Conservation (phyloP, 2,888 invertebrate species). For the Dioctria linearis region DNA sequence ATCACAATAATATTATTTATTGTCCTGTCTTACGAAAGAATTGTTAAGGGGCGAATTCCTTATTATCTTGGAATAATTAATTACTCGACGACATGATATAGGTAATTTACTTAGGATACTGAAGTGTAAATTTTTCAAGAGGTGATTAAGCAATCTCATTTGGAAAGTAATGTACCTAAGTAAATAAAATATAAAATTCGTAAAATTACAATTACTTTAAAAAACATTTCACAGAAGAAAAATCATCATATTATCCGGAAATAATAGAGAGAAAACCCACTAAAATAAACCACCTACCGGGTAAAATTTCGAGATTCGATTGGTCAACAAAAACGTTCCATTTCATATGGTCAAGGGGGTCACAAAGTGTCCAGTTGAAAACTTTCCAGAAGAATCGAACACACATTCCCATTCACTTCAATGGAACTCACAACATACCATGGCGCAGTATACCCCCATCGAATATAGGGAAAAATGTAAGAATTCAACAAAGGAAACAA, state of each 20-base stretch:
- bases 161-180: too few species aligned
- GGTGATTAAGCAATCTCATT: too few species aligned
- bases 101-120: too few species aligned
- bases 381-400: constrained; percentile 28
- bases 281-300: constrained; percentile 55
- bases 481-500: constrained; percentile 55
- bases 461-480: constrained; percentile 39
- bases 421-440: constrained; percentile 31
- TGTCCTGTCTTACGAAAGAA: too few species aligned
- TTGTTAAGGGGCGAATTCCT: too few species aligned
- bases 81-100: too few species aligned
- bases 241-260: constrained; percentile 55
- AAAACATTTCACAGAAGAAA: background rate
- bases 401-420: constrained; percentile 18
- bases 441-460: constrained; percentile 10
- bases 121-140: too few species aligned
- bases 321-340: constrained; percentile 56
- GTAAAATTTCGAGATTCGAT: constrained; percentile 52
- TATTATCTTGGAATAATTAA: too few species aligned
- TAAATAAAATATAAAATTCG: too few species aligned
- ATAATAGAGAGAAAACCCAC: constrained; percentile 50
- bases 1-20: too few species aligned
- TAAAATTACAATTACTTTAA: too few species aligned
- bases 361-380: constrained; percentile 41
- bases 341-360: constrained; percentile 56